Evolutionary conservation across 1,140 invertebrate species (phyloP), one percentile per base, ranked within the genome.

Genomic region (Meloidogyne exigua): DNA sequence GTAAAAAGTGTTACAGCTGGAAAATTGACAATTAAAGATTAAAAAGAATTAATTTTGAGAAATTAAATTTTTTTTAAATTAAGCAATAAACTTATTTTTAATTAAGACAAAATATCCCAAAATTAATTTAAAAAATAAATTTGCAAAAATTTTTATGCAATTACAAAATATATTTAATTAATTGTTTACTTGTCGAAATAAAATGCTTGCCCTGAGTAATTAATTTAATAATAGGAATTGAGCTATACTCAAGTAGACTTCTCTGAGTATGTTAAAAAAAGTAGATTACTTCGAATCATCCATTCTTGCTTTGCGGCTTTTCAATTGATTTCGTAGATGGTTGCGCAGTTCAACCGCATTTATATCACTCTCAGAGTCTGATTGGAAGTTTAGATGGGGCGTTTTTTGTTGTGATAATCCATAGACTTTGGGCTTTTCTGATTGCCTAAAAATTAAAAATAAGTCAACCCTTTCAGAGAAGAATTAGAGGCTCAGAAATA

Each of bases 391-490:
- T n/a, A 64, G 11, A 28, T 73, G 72, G 0, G 12, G 21, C 9
- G 62, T 25, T 23, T 73, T 21, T 32, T 73, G 72, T 65, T 73
- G 72, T 3, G 72, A 25, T 5, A 73, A n/a, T 64, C 72, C 72
- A 36, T 26, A 64, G 11, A 36, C 57, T 32, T 73, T 73, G 23
- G 72, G 72, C 11, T 64, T 57, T 32, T 73, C 72, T 10, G 39
- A 5, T 57, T 49, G 44, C 18, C 18, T 39, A 9, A 39, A 39
- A 39, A 0, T 39, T 39, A 39, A 39, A 10, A 39, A 39, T 39
- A 39, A 32, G 7, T 32, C 28, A 32, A 3, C 28, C n/a, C n/a
- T n/a, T 32, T 32, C 2, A 32, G 7, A 32, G 2, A 2, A n/a
- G n/a, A n/a, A n/a, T n/a, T n/a, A n/a, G n/a, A n/a, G n/a, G n/a